A percentile compares a stretch with the other conserved stretches of the same genome.
Conservation (phyloP, 1,140 invertebrate species). For the Micrasema minimum region DNA sequence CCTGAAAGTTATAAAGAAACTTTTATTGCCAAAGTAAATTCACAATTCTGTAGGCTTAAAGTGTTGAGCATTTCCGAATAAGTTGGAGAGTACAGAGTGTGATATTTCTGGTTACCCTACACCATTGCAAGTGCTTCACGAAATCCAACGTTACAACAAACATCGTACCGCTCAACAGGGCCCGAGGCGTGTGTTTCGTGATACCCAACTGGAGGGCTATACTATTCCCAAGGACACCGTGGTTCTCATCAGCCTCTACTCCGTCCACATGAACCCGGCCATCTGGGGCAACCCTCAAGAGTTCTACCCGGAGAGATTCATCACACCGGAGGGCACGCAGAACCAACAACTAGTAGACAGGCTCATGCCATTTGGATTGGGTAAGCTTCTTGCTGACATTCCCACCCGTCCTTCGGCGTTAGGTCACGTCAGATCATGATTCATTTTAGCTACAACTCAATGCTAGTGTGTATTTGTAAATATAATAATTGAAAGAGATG, state of each 20-base stretch:
- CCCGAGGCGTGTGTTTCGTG: constrained; percentile 71
- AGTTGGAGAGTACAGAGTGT: too few species aligned
- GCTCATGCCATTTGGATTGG: constrained; percentile 76
- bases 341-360: constrained; percentile 63
- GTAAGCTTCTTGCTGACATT: too few species aligned
- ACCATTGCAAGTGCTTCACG: constrained; percentile 74
- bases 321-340: constrained; percentile 62
- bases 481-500: too few species aligned
- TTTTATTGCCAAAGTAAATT: too few species aligned
- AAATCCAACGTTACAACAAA: constrained; percentile 73
- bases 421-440: too few species aligned
- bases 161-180: constrained; percentile 75
- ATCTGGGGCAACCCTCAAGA: constrained; percentile 74
- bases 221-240: constrained; percentile 74
- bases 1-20: too few species aligned
- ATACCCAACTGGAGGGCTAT: constrained; percentile 72
- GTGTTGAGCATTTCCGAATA: too few species aligned
- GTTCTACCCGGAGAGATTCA: constrained; percentile 78
- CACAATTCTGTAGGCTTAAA: too few species aligned
- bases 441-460: too few species aligned
- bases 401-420: too few species aligned
- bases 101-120: constrained; percentile 72
- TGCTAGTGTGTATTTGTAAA: too few species aligned
- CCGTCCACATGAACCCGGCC: constrained; percentile 71
- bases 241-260: constrained; percentile 72